Evolutionary conservation across 2,888 invertebrate species (phyloP).

Genomic region (Busseola fusca): DNA sequence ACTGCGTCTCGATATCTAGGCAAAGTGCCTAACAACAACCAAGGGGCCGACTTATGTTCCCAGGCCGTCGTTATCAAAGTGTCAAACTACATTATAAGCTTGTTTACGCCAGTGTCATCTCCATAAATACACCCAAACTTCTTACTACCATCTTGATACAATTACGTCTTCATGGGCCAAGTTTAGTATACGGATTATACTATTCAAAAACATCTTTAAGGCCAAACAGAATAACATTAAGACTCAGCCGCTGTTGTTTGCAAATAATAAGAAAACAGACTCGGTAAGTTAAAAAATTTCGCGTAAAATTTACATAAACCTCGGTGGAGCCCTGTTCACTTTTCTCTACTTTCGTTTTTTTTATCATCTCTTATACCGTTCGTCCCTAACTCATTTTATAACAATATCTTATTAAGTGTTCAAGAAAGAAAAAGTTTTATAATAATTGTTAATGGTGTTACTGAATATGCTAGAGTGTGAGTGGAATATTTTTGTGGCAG

Average conservation of each 20-base stretch:
- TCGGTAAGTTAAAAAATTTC: conserved; percentile 83
- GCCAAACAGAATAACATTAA: conserved; percentile 74
- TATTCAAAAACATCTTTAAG: conserved; percentile 69
- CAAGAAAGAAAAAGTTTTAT: conserved; percentile 50
- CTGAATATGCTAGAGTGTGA: conserved; percentile 5
- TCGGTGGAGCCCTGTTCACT: conserved; percentile 77
- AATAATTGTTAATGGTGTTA: conserved; percentile 52
- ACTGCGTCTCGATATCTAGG: conserved; percentile 31
- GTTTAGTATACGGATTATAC: conserved; percentile 66
- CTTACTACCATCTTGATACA: conserved; percentile 62
- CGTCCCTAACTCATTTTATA: conserved; percentile 77
- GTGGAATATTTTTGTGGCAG: conserved; percentile 30
- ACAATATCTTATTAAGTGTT: conserved; percentile 68
- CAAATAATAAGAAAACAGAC: conserved; percentile 84
- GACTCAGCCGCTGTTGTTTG: conserved; percentile 78
- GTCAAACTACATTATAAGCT: conserved; percentile 59
- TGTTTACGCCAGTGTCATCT: conserved; percentile 58
- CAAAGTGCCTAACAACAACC: conserved; percentile 33
- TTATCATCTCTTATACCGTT: conserved; percentile 75
- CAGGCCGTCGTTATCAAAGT: conserved; percentile 55
- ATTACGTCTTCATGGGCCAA: conserved; percentile 69
- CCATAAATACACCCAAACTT: conserved; percentile 59
- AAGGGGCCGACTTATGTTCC: conserved; percentile 42
- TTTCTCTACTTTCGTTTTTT: conserved; percentile 79
- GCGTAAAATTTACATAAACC: conserved; percentile 87